Percentiles rank a stretch among this genome's conserved stretches.
Conservation (phyloP, 1,140 invertebrate genomes). For the Halesus radiatus region DNA sequence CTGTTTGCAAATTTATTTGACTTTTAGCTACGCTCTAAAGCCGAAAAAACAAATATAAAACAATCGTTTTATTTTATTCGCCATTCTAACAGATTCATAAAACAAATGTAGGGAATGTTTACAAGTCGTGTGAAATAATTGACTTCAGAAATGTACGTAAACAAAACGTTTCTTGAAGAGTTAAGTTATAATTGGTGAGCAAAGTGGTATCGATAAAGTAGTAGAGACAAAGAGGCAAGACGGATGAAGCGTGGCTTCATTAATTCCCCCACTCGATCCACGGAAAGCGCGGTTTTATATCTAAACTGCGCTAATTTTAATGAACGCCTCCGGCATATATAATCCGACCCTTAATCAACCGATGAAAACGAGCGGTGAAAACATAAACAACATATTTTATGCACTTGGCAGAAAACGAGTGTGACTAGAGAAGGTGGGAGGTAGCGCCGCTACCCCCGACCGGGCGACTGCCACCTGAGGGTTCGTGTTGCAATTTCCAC, state of each 20-base stretch:
- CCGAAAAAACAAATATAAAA: too few species aligned
- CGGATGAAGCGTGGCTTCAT: neutral
- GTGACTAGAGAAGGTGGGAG: too few species aligned
- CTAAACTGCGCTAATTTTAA: conserved; percentile 36
- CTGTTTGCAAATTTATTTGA: conserved; percentile 27
- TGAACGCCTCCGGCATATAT: conserved; percentile 31
- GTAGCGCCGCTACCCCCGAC: too few species aligned
- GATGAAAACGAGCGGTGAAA: conserved; percentile 14
- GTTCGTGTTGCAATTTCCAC: conserved; percentile 39
- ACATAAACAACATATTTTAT: conserved; percentile 31
- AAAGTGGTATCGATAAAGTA: too few species aligned
- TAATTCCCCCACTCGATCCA: neutral
- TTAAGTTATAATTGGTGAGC: too few species aligned
- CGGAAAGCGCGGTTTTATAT: neutral
- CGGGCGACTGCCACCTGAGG: neutral
- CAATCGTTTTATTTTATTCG: too few species aligned
- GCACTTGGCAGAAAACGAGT: conserved; percentile 29
- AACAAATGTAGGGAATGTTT: too few species aligned
- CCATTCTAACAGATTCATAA: too few species aligned
- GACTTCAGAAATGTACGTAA: too few species aligned
- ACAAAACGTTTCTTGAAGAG: too few species aligned
- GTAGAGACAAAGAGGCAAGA: too few species aligned
- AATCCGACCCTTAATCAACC: conserved; percentile 32
- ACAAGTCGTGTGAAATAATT: too few species aligned
- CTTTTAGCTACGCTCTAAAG: neutral